These are phyloP conservation scores for Amphibalanus amphitrite DNA, from an alignment of 1,140 invertebrate species.

Conservation along the genomic window DNA sequence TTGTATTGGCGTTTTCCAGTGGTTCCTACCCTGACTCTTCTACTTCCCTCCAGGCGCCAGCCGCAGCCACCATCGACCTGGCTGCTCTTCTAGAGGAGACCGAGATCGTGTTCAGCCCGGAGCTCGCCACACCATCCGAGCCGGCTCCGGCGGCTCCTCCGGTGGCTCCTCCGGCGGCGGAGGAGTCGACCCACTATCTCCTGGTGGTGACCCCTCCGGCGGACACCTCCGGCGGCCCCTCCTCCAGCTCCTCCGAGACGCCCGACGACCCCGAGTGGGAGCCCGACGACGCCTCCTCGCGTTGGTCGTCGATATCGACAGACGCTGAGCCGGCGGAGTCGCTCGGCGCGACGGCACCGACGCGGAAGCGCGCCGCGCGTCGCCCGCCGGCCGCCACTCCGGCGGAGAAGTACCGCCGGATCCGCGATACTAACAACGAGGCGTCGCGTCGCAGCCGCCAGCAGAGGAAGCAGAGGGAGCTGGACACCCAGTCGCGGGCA, in stretches of 20 bases:
- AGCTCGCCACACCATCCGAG: too few species aligned
- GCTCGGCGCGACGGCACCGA: too few species aligned
- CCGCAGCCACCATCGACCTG: not conserved
- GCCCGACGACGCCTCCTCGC: too few species aligned
- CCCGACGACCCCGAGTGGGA: too few species aligned
- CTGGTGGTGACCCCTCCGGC: not conserved
- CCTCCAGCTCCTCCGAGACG: too few species aligned
- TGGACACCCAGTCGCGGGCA: not conserved
- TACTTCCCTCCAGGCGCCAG: too few species aligned
- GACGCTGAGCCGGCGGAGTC: not conserved
- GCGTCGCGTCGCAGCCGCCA: constrained; percentile 3
- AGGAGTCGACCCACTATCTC: not conserved
- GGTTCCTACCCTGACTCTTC: too few species aligned
- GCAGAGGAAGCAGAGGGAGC: not conserved
- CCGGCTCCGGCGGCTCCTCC: too few species aligned
- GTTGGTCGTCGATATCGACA: not conserved
- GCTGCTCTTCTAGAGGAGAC: not conserved
- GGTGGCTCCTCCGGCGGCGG: too few species aligned
- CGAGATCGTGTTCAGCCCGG: not conserved
- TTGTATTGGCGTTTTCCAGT: too few species aligned
- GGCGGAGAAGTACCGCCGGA: constrained; percentile 6
- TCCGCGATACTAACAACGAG: constrained; percentile 8
- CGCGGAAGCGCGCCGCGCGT: too few species aligned
- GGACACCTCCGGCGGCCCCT: too few species aligned
- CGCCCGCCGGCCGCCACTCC: not conserved